Conservation (phyloP, 2,113 vertebrate species). For the Uria aalge region DNA sequence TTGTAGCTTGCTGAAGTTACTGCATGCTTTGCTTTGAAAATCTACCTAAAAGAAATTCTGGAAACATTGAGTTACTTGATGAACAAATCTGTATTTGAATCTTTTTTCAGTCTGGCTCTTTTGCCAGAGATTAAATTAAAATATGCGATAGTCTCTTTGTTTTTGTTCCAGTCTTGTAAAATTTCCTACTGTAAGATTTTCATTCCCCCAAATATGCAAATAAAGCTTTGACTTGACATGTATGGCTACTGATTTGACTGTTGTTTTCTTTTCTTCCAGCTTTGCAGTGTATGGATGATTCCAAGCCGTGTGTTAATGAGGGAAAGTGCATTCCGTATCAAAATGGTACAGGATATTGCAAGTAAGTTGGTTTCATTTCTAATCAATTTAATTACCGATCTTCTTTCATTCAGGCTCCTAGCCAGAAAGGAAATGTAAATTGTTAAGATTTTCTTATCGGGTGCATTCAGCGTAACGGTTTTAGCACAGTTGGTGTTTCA, state of each 20-base stretch:
- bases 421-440: neutral
- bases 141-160: neutral
- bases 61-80: neutral
- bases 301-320: conserved; percentile 87
- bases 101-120: neutral
- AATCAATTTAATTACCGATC: neutral
- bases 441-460: neutral
- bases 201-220: neutral
- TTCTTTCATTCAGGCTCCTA: neutral
- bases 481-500: neutral
- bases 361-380: conserved; percentile 76
- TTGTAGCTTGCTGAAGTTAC: neutral
- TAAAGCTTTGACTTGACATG: conserved; percentile 8
- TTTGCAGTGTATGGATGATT: conserved; percentile 86
- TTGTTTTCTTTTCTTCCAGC: conserved; percentile 74
- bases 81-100: conserved; percentile 6
- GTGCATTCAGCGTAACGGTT: neutral
- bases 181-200: neutral
- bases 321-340: conserved; percentile 84
- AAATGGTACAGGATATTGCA: conserved; percentile 92
- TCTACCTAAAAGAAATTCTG: neutral
- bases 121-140: neutral
- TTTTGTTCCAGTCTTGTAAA: neutral
- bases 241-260: neutral
- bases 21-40: neutral